Percentiles rank a stretch among this genome's conserved stretches.
These are phyloP conservation scores for Notothenia coriiceps DNA, from an alignment of 2,113 vertebrate species.

Conservation along the genomic window DNA sequence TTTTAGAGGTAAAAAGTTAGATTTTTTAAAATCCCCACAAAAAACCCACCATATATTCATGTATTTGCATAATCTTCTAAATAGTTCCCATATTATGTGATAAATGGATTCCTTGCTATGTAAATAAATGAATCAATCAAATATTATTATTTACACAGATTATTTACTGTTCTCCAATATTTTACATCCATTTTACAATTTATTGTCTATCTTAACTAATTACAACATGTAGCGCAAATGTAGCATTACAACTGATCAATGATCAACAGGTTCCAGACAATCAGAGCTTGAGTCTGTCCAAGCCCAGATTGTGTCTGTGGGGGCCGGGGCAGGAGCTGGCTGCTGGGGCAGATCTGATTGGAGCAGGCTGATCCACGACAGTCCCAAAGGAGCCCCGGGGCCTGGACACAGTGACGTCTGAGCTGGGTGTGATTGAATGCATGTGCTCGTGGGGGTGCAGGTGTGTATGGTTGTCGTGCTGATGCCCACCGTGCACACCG, in stretches of 20 bases:
- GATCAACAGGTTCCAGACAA: background rate
- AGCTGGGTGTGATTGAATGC: slow-evolving; percentile 24
- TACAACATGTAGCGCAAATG: background rate
- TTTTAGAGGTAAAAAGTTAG: no score
- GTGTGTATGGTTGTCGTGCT: slow-evolving; percentile 63
- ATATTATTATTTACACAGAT: slow-evolving; percentile 11
- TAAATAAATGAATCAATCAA: slow-evolving; percentile 31
- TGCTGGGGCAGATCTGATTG: slow-evolving; percentile 38
- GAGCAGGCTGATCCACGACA: slow-evolving; percentile 34
- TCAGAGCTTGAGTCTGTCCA: slow-evolving; percentile 42
- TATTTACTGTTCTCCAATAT: background rate
- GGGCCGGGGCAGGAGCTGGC: slow-evolving; percentile 63
- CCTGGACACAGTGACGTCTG: background rate
- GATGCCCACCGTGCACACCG: slow-evolving; percentile 28
- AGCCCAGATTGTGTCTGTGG: slow-evolving; percentile 41
- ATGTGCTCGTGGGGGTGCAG: slow-evolving; percentile 62
- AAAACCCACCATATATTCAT: background rate
- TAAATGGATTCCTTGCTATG: background rate
- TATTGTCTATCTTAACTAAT: background rate
- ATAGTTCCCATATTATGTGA: background rate
- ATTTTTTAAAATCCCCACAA: background rate
- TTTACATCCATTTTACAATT: background rate
- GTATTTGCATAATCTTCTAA: background rate
- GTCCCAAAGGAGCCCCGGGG: slow-evolving; percentile 31
- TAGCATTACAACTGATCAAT: background rate